Conservation (phyloP, 2,797 vertebrate genomes). For the Karalla daura region DNA sequence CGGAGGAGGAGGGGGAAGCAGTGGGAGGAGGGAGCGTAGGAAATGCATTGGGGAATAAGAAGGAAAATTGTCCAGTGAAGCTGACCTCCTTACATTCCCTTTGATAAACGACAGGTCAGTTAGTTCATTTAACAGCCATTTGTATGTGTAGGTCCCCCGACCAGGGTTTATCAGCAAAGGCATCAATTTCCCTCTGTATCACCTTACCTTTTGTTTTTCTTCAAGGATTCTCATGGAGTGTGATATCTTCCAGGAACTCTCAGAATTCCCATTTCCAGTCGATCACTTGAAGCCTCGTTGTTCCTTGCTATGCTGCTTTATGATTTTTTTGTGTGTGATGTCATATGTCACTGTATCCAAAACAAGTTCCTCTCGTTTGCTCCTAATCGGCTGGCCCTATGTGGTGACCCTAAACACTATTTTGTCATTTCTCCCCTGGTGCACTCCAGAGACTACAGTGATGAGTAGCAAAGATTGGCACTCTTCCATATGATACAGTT, state of each 20-base stretch:
- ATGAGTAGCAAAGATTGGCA: not conserved
- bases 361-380: constrained; percentile 8
- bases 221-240: not conserved
- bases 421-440: constrained; percentile 7
- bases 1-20: constrained; percentile 50
- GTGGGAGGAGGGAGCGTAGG: constrained; percentile 19
- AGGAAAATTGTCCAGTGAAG: constrained; percentile 16
- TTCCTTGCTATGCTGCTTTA: not conserved
- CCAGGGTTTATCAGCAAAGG: constrained; percentile 28
- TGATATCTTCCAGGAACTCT: constrained; percentile 4
- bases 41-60: constrained; percentile 12
- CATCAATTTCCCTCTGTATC: constrained; percentile 33
- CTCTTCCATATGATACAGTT: not conserved
- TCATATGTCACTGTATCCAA: not conserved
- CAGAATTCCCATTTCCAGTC: not conserved
- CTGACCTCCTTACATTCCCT: not conserved
- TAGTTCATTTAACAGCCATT: constrained; percentile 32
- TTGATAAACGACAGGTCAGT: constrained; percentile 23
- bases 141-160: constrained; percentile 30
- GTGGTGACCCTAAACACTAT: not conserved
- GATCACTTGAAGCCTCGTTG: not conserved
- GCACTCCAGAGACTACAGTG: constrained; percentile 1
- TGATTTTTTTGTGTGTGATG: constrained; percentile 7
- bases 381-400: constrained; percentile 1
- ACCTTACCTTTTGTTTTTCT: constrained; percentile 37